These are phyloP conservation scores for Platalea minor DNA, from an alignment of 2,797 vertebrate species.

Conservation along the genomic window DNA sequence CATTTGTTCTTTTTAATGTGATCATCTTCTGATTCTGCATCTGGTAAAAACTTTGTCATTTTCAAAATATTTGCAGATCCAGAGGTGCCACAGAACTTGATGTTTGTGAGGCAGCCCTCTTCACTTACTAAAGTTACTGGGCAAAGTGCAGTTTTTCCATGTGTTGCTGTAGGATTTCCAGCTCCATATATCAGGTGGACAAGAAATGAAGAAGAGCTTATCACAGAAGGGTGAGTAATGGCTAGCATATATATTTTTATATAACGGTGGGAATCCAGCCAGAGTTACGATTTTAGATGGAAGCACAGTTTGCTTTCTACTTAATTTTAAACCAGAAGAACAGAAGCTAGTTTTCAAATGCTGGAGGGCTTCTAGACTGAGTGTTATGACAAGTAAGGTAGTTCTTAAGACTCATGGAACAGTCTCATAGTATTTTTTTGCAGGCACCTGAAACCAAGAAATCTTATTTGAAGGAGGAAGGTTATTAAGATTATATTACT, in stretches of 20 bases:
- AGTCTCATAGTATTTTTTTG: background rate
- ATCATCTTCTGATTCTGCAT: no score
- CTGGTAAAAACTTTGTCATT: background rate
- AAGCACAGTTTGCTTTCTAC: background rate
- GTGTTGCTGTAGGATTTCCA: conserved; percentile 80
- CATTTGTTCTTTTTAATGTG: background rate
- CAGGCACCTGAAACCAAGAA: background rate
- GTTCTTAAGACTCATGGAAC: background rate
- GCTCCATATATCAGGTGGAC: conserved; percentile 81
- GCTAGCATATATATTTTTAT: background rate
- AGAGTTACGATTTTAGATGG: rapidly evolving
- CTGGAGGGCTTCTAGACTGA: background rate
- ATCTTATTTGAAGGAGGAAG: background rate
- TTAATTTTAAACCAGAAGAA: background rate
- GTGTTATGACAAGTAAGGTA: background rate
- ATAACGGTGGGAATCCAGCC: background rate
- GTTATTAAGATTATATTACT: background rate
- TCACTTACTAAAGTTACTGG: conserved; percentile 77
- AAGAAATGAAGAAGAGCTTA: conserved; percentile 76
- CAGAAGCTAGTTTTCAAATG: background rate
- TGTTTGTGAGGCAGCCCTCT: conserved; percentile 82
- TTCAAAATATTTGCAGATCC: conserved; percentile 74
- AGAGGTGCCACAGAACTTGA: conserved; percentile 74
- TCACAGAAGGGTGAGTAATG: conserved; percentile 64
- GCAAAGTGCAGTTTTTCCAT: conserved; percentile 82